Conservation (phyloP, 1,140 invertebrate genomes). For the Meteorus sp. region DNA sequence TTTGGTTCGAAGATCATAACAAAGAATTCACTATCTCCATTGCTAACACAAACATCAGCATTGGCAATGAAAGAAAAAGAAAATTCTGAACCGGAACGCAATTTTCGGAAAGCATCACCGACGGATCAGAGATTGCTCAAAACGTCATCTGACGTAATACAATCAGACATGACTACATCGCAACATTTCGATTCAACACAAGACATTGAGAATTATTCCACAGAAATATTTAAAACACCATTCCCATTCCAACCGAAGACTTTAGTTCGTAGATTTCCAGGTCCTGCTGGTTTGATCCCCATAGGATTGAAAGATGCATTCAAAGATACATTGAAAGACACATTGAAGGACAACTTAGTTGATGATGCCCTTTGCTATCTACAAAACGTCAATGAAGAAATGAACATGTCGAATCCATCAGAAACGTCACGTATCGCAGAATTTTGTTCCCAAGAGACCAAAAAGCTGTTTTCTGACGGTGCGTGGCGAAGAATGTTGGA, state of each 20-base stretch:
- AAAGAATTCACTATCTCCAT: no score
- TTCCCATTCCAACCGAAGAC: slow-evolving; percentile 26
- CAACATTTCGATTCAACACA: not conserved
- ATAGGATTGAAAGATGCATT: slow-evolving; percentile 32
- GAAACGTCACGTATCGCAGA: slow-evolving; percentile 28
- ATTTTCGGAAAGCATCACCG: no score
- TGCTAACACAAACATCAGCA: no score
- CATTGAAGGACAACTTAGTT: slow-evolving; percentile 20
- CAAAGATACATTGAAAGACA: no score
- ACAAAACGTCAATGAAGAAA: slow-evolving; percentile 17
- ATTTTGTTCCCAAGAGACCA: slow-evolving; percentile 52
- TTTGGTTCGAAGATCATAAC: no score
- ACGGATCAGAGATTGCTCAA: no score
- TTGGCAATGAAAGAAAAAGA: no score
- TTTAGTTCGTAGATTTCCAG: slow-evolving; percentile 51
- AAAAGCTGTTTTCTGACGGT: slow-evolving; percentile 45
- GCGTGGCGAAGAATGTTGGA: slow-evolving; percentile 51
- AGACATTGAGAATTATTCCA: slow-evolving; percentile 10
- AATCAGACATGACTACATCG: no score
- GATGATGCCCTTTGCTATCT: slow-evolving; percentile 14
- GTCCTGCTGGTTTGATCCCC: slow-evolving; percentile 52
- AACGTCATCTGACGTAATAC: no score
- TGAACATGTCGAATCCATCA: not conserved
- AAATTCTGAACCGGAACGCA: no score
- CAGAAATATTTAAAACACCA: no score